A percentile compares a stretch with the other conserved stretches of the same genome.
Evolutionary conservation across 2,797 vertebrate genomes (phyloP).

Genomic region (Menidia menidia): DNA sequence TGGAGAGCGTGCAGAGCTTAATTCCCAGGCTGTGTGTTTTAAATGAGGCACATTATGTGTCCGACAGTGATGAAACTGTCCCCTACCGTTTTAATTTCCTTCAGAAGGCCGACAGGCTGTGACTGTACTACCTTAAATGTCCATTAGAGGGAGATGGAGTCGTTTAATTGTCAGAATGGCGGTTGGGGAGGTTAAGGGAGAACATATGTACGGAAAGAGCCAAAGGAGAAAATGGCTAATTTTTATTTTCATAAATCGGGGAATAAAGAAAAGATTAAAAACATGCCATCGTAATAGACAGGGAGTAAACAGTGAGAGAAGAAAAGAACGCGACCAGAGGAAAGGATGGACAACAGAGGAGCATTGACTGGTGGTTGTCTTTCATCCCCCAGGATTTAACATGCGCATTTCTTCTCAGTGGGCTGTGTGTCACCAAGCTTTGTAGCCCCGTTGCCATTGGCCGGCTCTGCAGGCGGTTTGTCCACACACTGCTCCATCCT

Average conservation of each 20-base stretch:
- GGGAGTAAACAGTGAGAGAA: constrained; percentile 18
- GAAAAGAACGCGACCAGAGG: constrained; percentile 15
- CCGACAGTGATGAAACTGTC: constrained; percentile 44
- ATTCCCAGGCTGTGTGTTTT: constrained; percentile 45
- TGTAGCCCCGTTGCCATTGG: constrained; percentile 85
- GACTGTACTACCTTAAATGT: constrained; percentile 39
- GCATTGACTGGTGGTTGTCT: constrained; percentile 40
- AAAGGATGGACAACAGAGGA: constrained; percentile 17
- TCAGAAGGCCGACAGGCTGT: constrained; percentile 23
- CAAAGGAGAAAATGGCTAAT: constrained; percentile 15
- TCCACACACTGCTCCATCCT: constrained; percentile 96
- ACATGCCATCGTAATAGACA: constrained; percentile 52
- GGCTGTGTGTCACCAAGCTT: constrained; percentile 81
- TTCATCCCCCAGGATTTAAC: constrained; percentile 77
- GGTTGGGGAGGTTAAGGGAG: not conserved
- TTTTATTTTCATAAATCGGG: constrained; percentile 15
- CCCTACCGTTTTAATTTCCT: constrained; percentile 34
- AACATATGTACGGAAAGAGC: not conserved
- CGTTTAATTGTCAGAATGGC: constrained; percentile 26
- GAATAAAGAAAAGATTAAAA: constrained; percentile 21
- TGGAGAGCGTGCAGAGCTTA: constrained; percentile 24
- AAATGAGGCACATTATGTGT: constrained; percentile 51
- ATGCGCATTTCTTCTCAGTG: constrained; percentile 90
- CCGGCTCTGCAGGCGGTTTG: constrained; percentile 83
- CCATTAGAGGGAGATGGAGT: constrained; percentile 59